These are phyloP conservation scores for Drosophila azteca DNA, from an alignment of 1,140 invertebrate genomes.

Conservation along the genomic window DNA sequence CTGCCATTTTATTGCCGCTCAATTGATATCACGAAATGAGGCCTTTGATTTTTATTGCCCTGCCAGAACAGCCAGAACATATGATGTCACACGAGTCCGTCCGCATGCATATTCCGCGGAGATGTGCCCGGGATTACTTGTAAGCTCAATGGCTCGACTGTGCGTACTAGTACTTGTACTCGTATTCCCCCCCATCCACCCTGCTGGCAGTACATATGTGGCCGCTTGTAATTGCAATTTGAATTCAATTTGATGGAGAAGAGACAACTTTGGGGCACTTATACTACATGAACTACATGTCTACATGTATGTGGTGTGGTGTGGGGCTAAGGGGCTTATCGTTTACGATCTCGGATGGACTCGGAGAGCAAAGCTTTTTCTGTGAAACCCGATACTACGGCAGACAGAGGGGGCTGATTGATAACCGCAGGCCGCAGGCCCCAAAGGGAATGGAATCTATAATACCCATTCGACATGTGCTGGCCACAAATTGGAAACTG, in stretches of 20 bases:
- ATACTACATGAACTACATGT: too few species aligned
- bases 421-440: constrained; percentile 28
- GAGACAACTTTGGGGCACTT: constrained; percentile 1
- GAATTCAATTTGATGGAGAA: constrained; percentile 43
- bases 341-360: constrained; percentile 35
- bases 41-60: constrained; percentile 82
- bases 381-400: constrained; percentile 43
- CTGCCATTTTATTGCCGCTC: constrained; percentile 68
- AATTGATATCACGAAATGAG: constrained; percentile 80
- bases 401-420: constrained; percentile 17
- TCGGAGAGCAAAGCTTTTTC: constrained; percentile 22
- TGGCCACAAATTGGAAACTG: constrained; percentile 32
- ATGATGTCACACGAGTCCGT: constrained; percentile 63
- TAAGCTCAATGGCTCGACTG: constrained; percentile 24
- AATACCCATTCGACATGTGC: neutral
- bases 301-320: neutral
- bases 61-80: constrained; percentile 70
- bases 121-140: constrained; percentile 60
- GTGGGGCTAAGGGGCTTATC: constrained; percentile 35
- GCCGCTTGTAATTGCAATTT: constrained; percentile 54
- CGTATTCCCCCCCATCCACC: neutral
- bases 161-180: neutral
- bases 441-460: neutral
- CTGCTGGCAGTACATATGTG: constrained; percentile 39
- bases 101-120: constrained; percentile 12